Evolutionary conservation across 2,888 invertebrate genomes (phyloP).

Genomic region (Conops quadrifasciatus): DNA sequence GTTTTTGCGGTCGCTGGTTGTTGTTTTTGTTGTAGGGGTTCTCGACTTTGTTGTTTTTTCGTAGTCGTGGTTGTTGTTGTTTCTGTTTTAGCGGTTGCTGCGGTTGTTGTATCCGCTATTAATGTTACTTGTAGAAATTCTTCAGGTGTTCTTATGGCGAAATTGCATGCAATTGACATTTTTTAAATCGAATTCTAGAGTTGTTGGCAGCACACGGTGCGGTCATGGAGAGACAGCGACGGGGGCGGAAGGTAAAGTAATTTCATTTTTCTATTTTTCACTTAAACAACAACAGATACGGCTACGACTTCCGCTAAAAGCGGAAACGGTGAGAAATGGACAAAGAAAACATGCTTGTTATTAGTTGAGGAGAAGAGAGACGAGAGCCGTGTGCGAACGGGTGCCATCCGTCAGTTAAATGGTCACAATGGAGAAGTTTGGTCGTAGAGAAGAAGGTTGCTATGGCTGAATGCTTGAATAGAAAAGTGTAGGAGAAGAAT

Average conservation of each 20-base stretch:
- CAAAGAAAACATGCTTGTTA: slow-evolving; percentile 6
- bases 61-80: neutral
- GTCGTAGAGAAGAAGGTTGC: too few relatives aligned
- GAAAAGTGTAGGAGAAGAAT: too few relatives aligned
- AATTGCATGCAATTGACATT: slow-evolving; percentile 5
- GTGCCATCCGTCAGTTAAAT: too few relatives aligned
- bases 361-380: neutral
- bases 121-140: neutral
- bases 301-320: neutral
- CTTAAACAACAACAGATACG: slow-evolving; percentile 9
- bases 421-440: too few relatives aligned
- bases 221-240: neutral
- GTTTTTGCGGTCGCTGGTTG: neutral
- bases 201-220: neutral
- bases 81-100: too few relatives aligned
- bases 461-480: too few relatives aligned
- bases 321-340: slow-evolving; percentile 7
- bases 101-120: too few relatives aligned
- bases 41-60: neutral
- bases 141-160: neutral
- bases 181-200: neutral
- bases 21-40: neutral
- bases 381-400: neutral
- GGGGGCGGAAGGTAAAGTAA: neutral
- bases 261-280: neutral